Percentiles rank a stretch among this genome's conserved stretches.
These are phyloP conservation scores for Dermatophagoides farinae DNA, from an alignment of 1,140 invertebrate species.

Conservation along the genomic window DNA sequence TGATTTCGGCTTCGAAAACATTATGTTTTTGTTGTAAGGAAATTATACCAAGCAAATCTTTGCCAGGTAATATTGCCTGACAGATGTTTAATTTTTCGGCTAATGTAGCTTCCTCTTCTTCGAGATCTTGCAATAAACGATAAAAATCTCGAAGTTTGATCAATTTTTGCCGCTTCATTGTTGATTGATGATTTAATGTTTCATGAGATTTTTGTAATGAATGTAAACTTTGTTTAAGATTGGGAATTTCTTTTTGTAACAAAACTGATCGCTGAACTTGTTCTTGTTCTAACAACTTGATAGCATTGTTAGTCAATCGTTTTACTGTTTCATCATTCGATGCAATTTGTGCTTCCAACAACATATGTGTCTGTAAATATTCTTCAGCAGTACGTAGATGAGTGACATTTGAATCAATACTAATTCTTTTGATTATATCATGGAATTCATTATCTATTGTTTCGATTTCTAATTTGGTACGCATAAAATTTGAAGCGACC, in stretches of 20 bases:
- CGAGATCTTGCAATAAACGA: constrained; percentile 79
- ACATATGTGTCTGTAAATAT: constrained; percentile 68
- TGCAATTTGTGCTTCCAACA: constrained; percentile 65
- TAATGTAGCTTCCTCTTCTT: constrained; percentile 79
- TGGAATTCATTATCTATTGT: constrained; percentile 57
- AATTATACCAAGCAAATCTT: constrained; percentile 70
- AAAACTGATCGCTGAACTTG: not conserved
- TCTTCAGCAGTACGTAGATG: constrained; percentile 84
- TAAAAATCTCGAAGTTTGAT: constrained; percentile 81
- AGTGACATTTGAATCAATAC: constrained; percentile 39
- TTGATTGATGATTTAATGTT: constrained; percentile 39
- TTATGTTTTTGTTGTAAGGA: constrained; percentile 86
- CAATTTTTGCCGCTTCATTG: constrained; percentile 52
- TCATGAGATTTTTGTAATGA: constrained; percentile 48
- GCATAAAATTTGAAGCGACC: constrained; percentile 52
- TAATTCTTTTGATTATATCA: constrained; percentile 51
- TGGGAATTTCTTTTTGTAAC: constrained; percentile 31
- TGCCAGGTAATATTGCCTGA: constrained; percentile 66
- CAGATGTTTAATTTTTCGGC: constrained; percentile 79
- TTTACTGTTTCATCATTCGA: constrained; percentile 59
- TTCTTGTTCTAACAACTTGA: constrained; percentile 23
- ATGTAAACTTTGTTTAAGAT: constrained; percentile 44
- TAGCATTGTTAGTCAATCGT: constrained; percentile 46
- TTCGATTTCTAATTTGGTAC: constrained; percentile 72
- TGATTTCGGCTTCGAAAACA: constrained; percentile 74